A percentile compares a stretch with the other conserved stretches of the same genome.
Conservation (phyloP, 2,888 invertebrate genomes). For the Parthenolecanium corni region DNA sequence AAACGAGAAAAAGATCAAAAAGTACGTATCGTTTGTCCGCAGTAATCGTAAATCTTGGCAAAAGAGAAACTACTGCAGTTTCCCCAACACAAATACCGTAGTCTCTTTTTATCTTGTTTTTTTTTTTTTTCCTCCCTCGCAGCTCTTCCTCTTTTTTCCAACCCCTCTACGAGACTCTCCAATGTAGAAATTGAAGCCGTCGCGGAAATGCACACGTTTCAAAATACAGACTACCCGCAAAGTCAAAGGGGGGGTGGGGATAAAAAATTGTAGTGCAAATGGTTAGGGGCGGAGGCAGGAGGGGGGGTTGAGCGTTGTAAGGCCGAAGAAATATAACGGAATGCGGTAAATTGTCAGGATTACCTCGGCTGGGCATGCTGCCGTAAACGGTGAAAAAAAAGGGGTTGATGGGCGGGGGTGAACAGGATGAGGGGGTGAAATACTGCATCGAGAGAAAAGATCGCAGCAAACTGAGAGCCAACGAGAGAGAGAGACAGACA, state of each 20-base stretch:
- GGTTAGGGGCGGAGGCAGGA: background rate
- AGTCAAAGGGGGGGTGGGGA: background rate
- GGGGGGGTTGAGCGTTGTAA: background rate
- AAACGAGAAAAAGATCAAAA: too few species aligned
- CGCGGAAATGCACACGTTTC: background rate
- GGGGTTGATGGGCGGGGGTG: background rate
- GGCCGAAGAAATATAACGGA: background rate
- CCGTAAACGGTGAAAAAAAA: background rate
- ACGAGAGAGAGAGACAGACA: background rate
- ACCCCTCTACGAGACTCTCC: too few species aligned
- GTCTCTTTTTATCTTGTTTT: too few species aligned
- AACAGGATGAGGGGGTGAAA: background rate
- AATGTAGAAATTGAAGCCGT: background rate
- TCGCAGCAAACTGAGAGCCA: background rate
- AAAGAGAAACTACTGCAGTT: too few species aligned
- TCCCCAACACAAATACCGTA: too few species aligned
- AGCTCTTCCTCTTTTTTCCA: too few species aligned
- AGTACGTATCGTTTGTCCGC: too few species aligned
- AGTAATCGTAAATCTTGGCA: too few species aligned
- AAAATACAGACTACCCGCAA: background rate
- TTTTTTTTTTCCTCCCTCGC: too few species aligned
- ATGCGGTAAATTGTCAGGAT: constrained; percentile 17
- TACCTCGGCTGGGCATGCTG: background rate
- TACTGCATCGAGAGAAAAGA: constrained; percentile 2
- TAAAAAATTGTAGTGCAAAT: background rate